Base-by-base conservation (phyloP, 2,888 invertebrate genomes). In the Tenthredo amoena region DNA sequence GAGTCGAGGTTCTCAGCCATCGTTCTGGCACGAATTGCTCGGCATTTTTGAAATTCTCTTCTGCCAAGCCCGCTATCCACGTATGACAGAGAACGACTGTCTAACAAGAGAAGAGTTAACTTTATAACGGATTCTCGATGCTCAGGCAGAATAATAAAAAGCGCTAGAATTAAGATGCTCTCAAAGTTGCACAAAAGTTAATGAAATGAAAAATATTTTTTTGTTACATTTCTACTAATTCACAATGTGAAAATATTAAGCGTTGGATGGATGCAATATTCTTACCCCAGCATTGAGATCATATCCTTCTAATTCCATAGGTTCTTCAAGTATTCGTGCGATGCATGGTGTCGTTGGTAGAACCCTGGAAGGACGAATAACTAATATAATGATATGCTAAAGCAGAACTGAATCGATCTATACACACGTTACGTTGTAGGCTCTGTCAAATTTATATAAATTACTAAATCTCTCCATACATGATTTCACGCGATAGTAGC, bases 1-100 rank as follows among this genome's bases (percentile, higher is more conserved):
- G 95, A 72, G 93, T 94, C 89, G 93, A 94, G 5, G 91, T 93
- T 88, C 90, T 90, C 37, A 97, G 90, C 98, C 98, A 98, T 65
- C 98, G 95, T 91, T 98, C 97, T 0, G 98, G 98, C 7, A 95
- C 92, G 91, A 96, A 98, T 88, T 96, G 95, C 26, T 94, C 93
- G 5, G 98, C 96, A 68, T 96, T 94, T 90, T 95, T 95, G 92
- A 98, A 98, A 93, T 98, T 97, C 88, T 94, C 94, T 79, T 97
- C 96, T 86, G 96, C 95, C 85, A 96, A 94, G 88, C 97, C 97
- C 0, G 98, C 97, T n/a, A 97, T 95, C 93, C 97, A 97, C 3
- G 97, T 97, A 91, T 98, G 98, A 82, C 97, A 96, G 40, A 98
- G 93, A 37, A 98, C 95, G 26, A 97, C 96, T 2, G 96, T 97